Base-by-base conservation (phyloP, 1,140 invertebrate genomes). In the Drosophila malerkotliana region DNA sequence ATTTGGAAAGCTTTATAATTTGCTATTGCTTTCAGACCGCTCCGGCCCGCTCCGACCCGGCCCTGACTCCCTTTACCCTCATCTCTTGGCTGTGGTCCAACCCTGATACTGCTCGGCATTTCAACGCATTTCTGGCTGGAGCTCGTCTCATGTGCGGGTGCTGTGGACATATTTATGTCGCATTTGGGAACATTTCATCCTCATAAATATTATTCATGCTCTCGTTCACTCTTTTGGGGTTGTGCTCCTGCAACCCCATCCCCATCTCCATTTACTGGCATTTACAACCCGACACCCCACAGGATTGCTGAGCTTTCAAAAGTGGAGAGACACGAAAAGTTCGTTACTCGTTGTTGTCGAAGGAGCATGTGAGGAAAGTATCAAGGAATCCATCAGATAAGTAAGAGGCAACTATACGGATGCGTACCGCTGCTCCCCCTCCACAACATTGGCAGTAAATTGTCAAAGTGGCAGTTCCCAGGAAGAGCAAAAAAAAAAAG, bases 161-260 rank as follows among this genome's bases (percentile, higher is more conserved):
- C 77, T 90, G 89, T 89, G 83, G 89, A 90, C 88, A 91, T 91
- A 91, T 91, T 91, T 91, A 91, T 91, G 90, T 88, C 81, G 81
- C 90, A 84, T 90, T 84, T 90, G 90, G 90, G 90, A 88, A 87
- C 90, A 88, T 88, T 90, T 91, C 84, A 91, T 90, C 71, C 77
- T 84, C 90, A 91, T 91, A 91, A 91, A 91, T 91, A 91, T 91
- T 91, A 90, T 91, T 91, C 90, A 91, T 91, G 68, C 67, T 76
- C 81, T 74, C 81, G 73, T 84, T 85, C 69, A 58, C 73, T 85
- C 81, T 77, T 77, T 80, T 64, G 73, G 61, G 71, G 51, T 53
- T 73, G 53, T 51, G 37, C 26, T 32, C 14, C 53, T n/a, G 21
- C 51, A 21, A 10, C 28, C 34, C 59, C 52, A 45, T 6, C 52